Evolutionary conservation across 2,797 vertebrate genomes (phyloP).

Genomic region (Myotis planiceps): DNA sequence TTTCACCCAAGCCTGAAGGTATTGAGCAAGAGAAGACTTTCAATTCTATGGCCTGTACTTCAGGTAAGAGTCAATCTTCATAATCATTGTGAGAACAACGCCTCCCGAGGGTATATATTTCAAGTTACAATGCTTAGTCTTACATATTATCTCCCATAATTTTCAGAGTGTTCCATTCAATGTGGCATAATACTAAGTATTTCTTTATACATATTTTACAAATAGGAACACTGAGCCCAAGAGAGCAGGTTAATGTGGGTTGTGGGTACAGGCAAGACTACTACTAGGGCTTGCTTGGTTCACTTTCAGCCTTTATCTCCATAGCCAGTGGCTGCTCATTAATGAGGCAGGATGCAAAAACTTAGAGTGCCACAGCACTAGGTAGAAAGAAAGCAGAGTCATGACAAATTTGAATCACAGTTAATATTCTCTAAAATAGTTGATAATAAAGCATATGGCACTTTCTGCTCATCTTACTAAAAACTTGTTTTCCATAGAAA

Average conservation of each 20-base stretch:
- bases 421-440: background rate
- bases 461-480: background rate
- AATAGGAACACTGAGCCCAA: background rate
- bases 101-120: background rate
- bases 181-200: background rate
- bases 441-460: background rate
- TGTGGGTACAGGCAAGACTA: background rate
- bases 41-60: conserved; percentile 79
- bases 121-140: background rate
- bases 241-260: background rate
- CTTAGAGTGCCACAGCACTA: background rate
- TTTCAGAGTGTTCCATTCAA: background rate
- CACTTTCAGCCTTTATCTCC: background rate
- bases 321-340: background rate
- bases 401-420: background rate
- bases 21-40: conserved; percentile 80
- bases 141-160: background rate
- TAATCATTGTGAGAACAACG: background rate
- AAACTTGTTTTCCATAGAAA: background rate
- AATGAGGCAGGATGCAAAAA: background rate
- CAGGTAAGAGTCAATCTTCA: conserved; percentile 75
- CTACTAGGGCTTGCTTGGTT: background rate
- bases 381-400: background rate
- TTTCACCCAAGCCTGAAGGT: conserved; percentile 80
- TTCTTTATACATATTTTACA: background rate